A percentile compares a stretch with the other conserved stretches of the same genome.
phyloP scores from a whole-genome alignment of 1,140 invertebrate species.

The Panulirus ornatus region DNA sequence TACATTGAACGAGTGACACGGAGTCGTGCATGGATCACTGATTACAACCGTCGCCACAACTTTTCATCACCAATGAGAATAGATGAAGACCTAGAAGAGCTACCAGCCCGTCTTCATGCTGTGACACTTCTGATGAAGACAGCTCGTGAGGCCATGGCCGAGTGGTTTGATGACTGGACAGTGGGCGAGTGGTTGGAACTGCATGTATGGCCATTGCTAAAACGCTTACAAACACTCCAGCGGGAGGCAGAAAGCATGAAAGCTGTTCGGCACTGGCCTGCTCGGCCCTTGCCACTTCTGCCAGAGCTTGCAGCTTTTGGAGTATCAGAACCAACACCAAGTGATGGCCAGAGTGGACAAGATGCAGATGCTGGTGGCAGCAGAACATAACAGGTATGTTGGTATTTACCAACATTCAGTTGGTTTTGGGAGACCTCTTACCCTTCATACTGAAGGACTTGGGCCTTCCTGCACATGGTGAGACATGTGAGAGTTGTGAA shows the following conservation, averaged over 20 bases:
- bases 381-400: slow-evolving; percentile 38
- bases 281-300: slow-evolving; percentile 80
- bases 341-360: slow-evolving; percentile 18
- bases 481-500: slow-evolving; percentile 17
- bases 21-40: slow-evolving; percentile 85
- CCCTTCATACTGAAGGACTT: slow-evolving; percentile 71
- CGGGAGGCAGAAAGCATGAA: slow-evolving; percentile 81
- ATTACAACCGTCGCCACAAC: slow-evolving; percentile 88
- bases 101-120: slow-evolving; percentile 80
- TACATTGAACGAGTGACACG: slow-evolving; percentile 76
- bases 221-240: slow-evolving; percentile 81
- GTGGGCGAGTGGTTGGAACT: slow-evolving; percentile 88
- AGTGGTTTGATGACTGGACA: slow-evolving; percentile 86
- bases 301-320: slow-evolving; percentile 72
- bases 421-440: slow-evolving; percentile 35
- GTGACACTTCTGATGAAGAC: slow-evolving; percentile 81
- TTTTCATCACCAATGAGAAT: slow-evolving; percentile 87
- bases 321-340: slow-evolving; percentile 66
- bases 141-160: slow-evolving; percentile 83
- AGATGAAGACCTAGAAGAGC: slow-evolving; percentile 84
- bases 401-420: neutral
- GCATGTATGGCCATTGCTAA: slow-evolving; percentile 81
- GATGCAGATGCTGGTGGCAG: slow-evolving; percentile 48
- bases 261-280: slow-evolving; percentile 81
- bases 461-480: slow-evolving; percentile 26